Conservation (phyloP, 2,797 vertebrate species). For the Sparus aurata region DNA sequence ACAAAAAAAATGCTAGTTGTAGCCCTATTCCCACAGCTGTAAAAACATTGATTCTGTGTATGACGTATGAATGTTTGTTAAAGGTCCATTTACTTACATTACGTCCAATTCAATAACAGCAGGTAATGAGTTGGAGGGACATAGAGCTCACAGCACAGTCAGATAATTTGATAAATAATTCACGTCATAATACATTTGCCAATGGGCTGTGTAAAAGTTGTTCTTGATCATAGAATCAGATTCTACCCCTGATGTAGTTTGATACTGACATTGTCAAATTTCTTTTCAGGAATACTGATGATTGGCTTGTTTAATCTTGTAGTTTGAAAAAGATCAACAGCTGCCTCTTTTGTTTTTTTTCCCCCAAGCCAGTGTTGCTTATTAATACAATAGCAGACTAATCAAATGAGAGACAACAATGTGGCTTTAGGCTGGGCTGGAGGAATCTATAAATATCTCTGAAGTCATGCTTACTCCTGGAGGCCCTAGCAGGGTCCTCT, state of each 20-base stretch:
- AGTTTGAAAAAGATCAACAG: conserved; percentile 42
- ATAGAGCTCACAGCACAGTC: background rate
- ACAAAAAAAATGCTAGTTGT: too few relatives aligned
- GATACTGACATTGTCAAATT: background rate
- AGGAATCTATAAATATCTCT: conserved; percentile 75
- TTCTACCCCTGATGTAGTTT: background rate
- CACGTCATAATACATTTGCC: background rate
- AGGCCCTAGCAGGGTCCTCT: conserved; percentile 56
- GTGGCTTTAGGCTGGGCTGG: conserved; percentile 68
- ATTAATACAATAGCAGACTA: conserved; percentile 78
- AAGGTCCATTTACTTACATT: background rate
- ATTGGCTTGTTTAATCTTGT: conserved; percentile 50
- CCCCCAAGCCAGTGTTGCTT: conserved; percentile 47
- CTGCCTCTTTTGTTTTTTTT: conserved; percentile 22
- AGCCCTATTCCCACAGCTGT: background rate
- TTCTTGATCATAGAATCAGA: background rate
- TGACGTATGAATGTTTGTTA: background rate
- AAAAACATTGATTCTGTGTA: background rate
- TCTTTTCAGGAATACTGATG: conserved; percentile 18
- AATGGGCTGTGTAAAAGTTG: background rate
- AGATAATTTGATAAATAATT: conserved; percentile 6
- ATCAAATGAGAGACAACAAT: conserved; percentile 81
- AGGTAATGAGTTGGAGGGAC: background rate
- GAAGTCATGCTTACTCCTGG: conserved; percentile 65
- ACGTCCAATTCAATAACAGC: background rate